phyloP scores from a whole-genome alignment of 35 echinoderm and acorn worm species.

The Holothuria glaberrima region DNA sequence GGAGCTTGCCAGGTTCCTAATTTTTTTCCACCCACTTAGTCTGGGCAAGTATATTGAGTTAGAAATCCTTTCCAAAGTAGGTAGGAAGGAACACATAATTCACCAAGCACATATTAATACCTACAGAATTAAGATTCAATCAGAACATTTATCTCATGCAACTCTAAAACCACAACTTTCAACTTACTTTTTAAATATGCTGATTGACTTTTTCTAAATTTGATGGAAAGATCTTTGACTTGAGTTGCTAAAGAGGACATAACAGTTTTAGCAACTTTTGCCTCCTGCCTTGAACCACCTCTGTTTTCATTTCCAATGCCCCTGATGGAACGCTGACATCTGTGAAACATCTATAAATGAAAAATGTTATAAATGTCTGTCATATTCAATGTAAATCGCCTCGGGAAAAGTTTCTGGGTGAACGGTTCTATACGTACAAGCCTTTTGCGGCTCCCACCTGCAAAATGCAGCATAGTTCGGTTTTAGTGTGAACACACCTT shows the following conservation, averaged over 20 bases:
- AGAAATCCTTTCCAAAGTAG: no score
- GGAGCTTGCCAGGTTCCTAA: no score
- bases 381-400: no score
- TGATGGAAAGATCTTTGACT: constrained; percentile 96
- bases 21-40: no score
- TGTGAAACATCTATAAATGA: constrained; percentile 92
- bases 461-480: no score
- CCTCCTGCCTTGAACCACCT: constrained; percentile 67
- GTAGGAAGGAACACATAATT: no score
- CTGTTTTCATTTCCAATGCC: constrained; percentile 72
- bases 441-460: no score
- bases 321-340: constrained; percentile 92
- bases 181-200: constrained; percentile 57
- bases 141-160: background rate
- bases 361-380: background rate
- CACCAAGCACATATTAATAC: no score
- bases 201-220: constrained; percentile 91
- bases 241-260: constrained; percentile 81
- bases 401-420: no score
- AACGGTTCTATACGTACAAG: no score
- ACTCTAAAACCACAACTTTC: background rate
- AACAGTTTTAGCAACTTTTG: constrained; percentile 86
- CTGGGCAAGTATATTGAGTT: no score
- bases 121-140: background rate
- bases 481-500: no score